phyloP scores from a whole-genome alignment of 1,140 invertebrate species.

The Ceratina japonica region DNA sequence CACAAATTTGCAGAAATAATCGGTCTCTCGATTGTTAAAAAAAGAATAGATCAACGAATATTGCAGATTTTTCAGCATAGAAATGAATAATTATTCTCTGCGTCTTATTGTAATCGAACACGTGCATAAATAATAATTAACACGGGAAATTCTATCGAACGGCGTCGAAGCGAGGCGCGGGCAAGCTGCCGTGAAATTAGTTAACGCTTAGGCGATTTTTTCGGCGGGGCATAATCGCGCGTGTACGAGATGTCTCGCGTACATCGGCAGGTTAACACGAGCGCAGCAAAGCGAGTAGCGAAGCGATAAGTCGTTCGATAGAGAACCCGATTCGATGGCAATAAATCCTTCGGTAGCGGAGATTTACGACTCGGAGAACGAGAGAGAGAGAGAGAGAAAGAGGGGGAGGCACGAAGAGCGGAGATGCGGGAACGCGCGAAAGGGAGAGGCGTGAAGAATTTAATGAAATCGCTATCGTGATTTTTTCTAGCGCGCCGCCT shows the following conservation, averaged over 20 bases:
- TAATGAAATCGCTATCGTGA: constrained; percentile 68
- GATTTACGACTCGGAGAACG: constrained; percentile 64
- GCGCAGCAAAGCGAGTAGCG: constrained; percentile 42
- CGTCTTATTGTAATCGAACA: background rate
- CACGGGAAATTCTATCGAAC: background rate
- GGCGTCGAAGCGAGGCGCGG: background rate
- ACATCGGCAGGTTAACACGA: constrained; percentile 41
- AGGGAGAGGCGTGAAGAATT: constrained; percentile 60
- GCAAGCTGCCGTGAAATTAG: background rate
- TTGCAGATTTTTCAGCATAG: too few relatives aligned
- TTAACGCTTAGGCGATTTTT: background rate
- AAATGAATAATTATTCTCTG: too few relatives aligned
- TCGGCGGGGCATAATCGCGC: background rate
- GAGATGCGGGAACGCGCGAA: constrained; percentile 4
- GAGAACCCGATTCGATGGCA: constrained; percentile 66
- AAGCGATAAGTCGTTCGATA: constrained; percentile 65
- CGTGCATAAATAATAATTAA: background rate
- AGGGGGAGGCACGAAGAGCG: background rate
- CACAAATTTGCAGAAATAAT: too few relatives aligned
- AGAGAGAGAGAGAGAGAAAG: background rate
- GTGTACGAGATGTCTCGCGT: constrained; percentile 20
- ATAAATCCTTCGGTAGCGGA: constrained; percentile 69
- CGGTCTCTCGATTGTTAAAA: too few relatives aligned
- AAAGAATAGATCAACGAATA: too few relatives aligned
- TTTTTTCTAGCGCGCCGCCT: constrained; percentile 61